Percentiles rank a stretch among this genome's conserved stretches.
Conservation (phyloP, 1,140 invertebrate genomes). For the Macrostomum lignano region DNA sequence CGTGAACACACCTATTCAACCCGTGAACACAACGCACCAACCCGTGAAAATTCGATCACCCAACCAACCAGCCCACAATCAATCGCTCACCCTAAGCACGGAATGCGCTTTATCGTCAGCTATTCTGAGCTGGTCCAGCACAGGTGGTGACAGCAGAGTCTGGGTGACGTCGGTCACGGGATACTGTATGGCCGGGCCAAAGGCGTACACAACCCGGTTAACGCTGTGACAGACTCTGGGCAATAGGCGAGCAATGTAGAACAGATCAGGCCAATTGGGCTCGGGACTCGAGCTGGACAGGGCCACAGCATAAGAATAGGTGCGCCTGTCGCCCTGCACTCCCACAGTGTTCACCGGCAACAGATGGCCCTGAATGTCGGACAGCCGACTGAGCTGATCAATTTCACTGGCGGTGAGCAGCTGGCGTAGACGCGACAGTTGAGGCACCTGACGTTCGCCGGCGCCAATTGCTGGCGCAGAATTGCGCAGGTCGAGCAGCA, state of each 20-base stretch:
- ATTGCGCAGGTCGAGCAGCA: no score
- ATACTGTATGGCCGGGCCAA: constrained; percentile 55
- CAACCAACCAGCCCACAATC: no score
- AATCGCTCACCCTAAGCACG: no score
- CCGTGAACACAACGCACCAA: no score
- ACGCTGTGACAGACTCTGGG: constrained; percentile 70
- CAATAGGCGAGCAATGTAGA: constrained; percentile 60
- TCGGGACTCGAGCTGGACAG: constrained; percentile 43
- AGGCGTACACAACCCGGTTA: constrained; percentile 54
- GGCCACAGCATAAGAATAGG: constrained; percentile 80
- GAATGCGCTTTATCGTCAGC: constrained; percentile 32
- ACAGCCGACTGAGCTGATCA: no score
- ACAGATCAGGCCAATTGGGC: constrained; percentile 55
- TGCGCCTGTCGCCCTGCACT: constrained; percentile 70
- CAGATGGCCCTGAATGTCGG: not conserved
- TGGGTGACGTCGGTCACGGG: constrained; percentile 69
- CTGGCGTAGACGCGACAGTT: no score
- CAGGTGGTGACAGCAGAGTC: constrained; percentile 58
- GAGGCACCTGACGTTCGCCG: no score
- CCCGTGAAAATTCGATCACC: no score
- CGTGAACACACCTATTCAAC: no score
- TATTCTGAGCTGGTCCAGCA: constrained; percentile 55
- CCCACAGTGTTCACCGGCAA: constrained; percentile 79
- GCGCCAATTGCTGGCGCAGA: no score
- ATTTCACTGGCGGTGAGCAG: no score